Conservation (phyloP, 2,113 vertebrate species). For the Pseudonaja textilis region DNA sequence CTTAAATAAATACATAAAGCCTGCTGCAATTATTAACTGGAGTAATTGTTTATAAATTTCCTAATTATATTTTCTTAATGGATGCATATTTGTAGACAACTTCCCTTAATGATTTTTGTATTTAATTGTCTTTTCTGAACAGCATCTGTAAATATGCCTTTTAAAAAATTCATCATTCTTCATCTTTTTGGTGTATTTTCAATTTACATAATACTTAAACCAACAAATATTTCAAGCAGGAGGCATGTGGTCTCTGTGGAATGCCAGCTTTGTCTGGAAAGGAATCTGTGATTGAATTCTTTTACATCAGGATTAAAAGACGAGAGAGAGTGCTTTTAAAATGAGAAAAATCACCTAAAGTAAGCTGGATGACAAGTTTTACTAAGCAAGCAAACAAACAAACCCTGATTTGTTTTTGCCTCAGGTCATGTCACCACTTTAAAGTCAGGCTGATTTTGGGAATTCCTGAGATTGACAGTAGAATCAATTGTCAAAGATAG, state of each 20-base stretch:
- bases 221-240: not conserved
- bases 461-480: not conserved
- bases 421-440: not conserved
- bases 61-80: not conserved
- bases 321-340: not conserved
- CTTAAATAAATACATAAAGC: not conserved
- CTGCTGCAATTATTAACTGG: not conserved
- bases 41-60: not conserved
- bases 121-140: not conserved
- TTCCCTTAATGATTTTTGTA: not conserved
- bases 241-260: not conserved
- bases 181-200: not conserved
- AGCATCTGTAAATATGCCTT: not conserved
- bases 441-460: not conserved
- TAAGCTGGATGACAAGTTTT: not conserved
- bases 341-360: not conserved
- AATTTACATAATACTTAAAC: not conserved
- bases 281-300: not conserved
- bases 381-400: not conserved
- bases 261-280: not conserved
- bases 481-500: not conserved
- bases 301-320: not conserved
- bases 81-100: not conserved
- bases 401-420: rapidly evolving
- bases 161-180: not conserved